phyloP scores from a whole-genome alignment of 2,888 invertebrate species.

The Epirrita christyi region DNA sequence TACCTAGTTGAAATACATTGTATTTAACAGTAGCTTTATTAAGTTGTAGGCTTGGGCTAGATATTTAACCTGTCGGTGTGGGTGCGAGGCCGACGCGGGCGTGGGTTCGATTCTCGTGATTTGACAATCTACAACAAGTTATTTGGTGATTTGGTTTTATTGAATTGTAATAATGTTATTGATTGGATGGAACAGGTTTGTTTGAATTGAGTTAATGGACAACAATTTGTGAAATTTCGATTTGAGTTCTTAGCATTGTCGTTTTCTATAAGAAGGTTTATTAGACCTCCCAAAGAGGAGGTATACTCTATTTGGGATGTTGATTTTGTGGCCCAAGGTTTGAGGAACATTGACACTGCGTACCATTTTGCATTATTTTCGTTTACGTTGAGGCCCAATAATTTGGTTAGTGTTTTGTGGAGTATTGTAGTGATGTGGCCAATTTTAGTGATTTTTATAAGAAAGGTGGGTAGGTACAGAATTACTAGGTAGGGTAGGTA shows the following conservation, averaged over 20 bases:
- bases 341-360: no score
- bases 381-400: no score
- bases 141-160: conserved; percentile 27
- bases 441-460: no score
- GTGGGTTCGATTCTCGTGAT: conserved; percentile 54
- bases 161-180: conserved; percentile 24
- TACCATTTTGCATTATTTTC: no score
- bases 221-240: conserved; percentile 17
- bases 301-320: neutral
- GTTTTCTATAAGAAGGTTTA: neutral
- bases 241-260: conserved; percentile 14
- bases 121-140: conserved; percentile 30
- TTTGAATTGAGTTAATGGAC: conserved; percentile 11
- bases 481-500: no score
- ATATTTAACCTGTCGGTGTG: conserved; percentile 54
- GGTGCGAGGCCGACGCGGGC: conserved; percentile 53
- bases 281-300: conserved; percentile 20
- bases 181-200: conserved; percentile 14
- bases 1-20: neutral
- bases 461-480: no score
- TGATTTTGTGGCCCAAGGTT: no score
- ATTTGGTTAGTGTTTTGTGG: no score
- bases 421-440: no score
- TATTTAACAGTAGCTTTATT: conserved; percentile 22
- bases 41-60: conserved; percentile 52